Evolutionary conservation across 2,113 vertebrate genomes (phyloP).

Genomic region (Chascanopsetta lugubris): DNA sequence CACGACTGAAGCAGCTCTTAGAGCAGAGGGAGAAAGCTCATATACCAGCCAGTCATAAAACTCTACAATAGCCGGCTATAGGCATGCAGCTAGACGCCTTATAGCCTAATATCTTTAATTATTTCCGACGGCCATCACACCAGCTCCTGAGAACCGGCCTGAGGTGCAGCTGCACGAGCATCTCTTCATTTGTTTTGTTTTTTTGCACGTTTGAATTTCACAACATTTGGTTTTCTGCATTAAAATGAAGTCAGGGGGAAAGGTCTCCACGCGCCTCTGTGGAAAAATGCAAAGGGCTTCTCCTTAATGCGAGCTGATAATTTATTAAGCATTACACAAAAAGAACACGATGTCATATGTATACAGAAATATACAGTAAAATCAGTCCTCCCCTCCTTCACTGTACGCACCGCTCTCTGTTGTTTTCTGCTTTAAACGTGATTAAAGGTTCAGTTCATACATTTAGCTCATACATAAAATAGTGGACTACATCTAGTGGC

Average conservation of each 20-base stretch:
- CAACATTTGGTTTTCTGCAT: neutral
- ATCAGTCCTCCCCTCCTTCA: conserved; percentile 59
- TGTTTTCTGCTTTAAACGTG: conserved; percentile 34
- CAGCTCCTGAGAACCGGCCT: conserved; percentile 29
- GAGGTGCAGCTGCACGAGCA: neutral
- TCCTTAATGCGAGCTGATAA: conserved; percentile 74
- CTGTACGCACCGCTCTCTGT: conserved; percentile 31
- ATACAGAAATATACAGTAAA: conserved; percentile 75
- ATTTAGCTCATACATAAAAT: conserved; percentile 65
- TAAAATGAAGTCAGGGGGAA: neutral
- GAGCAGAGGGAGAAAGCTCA: conserved; percentile 95
- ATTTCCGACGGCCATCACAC: conserved; percentile 88
- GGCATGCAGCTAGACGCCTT: conserved; percentile 90
- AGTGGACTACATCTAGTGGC: conserved; percentile 84
- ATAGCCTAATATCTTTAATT: conserved; percentile 91
- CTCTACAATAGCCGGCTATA: conserved; percentile 97
- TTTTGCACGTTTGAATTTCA: conserved; percentile 5
- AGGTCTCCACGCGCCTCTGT: neutral
- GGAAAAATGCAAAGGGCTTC: conserved; percentile 51
- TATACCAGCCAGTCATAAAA: conserved; percentile 99
- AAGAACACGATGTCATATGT: conserved; percentile 68
- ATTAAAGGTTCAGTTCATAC: conserved; percentile 50
- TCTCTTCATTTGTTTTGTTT: too few relatives aligned
- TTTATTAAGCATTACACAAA: conserved; percentile 81
- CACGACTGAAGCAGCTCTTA: conserved; percentile 91